Conservation (phyloP, 2,797 vertebrate species). For the Graptemys geographica region DNA sequence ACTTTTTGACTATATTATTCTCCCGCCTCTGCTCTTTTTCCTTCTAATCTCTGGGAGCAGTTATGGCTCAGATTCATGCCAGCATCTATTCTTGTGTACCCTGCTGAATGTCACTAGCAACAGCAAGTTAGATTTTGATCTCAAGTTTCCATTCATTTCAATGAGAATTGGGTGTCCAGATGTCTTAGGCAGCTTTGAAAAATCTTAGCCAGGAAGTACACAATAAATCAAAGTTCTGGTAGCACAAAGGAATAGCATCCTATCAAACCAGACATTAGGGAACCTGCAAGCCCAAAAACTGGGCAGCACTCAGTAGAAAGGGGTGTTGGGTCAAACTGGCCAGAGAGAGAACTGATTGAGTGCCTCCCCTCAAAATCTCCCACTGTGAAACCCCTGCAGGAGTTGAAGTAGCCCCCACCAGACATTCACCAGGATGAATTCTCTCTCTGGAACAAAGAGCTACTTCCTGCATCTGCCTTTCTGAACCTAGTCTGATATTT, state of each 20-base stretch:
- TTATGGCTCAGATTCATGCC: not conserved
- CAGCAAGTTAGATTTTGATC: not conserved
- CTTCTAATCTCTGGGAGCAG: not conserved
- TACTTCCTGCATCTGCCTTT: not conserved
- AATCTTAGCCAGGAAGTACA: not conserved
- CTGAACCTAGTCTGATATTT: not conserved
- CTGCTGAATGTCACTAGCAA: not conserved
- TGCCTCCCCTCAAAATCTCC: not conserved
- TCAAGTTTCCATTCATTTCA: not conserved
- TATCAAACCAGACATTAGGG: not conserved
- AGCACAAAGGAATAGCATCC: not conserved
- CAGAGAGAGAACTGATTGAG: not conserved
- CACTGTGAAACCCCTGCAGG: not conserved
- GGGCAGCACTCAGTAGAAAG: not conserved
- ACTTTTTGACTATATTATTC: not conserved
- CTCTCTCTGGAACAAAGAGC: not conserved
- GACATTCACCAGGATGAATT: not conserved
- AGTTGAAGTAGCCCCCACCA: not conserved
- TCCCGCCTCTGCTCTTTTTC: not conserved
- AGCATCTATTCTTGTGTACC: not conserved
- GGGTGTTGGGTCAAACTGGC: not conserved
- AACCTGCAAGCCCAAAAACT: not conserved
- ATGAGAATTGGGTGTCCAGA: not conserved
- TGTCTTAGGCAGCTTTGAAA: not conserved
- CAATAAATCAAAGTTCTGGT: not conserved